Base-by-base conservation (phyloP, 2,797 vertebrate species). In the Poeciliopsis paucimaculata region DNA sequence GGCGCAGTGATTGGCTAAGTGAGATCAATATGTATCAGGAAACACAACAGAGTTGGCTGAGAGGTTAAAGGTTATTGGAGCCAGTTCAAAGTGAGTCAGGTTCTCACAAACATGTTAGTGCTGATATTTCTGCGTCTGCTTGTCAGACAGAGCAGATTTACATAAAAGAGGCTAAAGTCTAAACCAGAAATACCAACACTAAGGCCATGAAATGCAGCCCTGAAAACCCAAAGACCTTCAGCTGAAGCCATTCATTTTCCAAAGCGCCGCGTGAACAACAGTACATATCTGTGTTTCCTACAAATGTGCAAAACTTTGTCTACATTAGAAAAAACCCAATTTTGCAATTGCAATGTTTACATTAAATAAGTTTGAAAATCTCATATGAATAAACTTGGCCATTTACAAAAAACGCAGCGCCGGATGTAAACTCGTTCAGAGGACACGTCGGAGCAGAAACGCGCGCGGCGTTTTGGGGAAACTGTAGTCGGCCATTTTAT, bases 31-130 rank as follows among this genome's bases (percentile, higher is more conserved):
- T 34, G 23, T 66, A 28, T 53, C 62, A 79, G 46, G n/a, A 26
- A 10, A 43, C 12, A 71, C 9, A 71, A 13, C 20, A 55, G 57
- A 4, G 36, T 55, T 53, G 53, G 26, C 43, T 5, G 23, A 36
- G 5, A 45, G 43, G 41, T 41, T 49, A 76, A 64, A 81, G 75
- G 49, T 76, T 77, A 51, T 78, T 71, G 23, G 43, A 68, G 72
- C n/a, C 57, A 43, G 34, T 45, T 43, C 66, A 74, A 46, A 49
- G 55, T 73, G 15, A 72, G 18, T 28, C 12, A 75, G 31, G 20
- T 8, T 43, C 1, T 77, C 28, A 31, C 23, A 72, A 72, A 73
- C 39, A 34, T 43, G 34, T 79, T 77, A 60, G 39, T 70, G 11
- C 10, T 13, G 18, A 46, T 31, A 26, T 68, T 26, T 10, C 15